Evolutionary conservation across 2,797 vertebrate genomes (phyloP).

Genomic region (Thamnophis elegans): DNA sequence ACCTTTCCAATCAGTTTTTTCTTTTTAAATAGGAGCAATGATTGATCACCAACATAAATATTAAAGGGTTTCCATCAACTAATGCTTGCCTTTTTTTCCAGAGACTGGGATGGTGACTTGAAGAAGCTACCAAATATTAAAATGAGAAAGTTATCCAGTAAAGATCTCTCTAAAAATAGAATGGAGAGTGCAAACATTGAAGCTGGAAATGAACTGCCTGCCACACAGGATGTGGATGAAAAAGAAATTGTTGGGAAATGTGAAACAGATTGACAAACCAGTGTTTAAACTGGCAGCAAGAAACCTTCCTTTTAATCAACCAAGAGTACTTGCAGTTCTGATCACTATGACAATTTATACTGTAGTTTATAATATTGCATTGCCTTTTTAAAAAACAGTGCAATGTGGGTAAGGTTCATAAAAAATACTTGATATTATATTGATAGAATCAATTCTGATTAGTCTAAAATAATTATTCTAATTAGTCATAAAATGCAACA

Average conservation of each 20-base stretch:
- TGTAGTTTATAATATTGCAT: neutral
- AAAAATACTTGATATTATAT: neutral
- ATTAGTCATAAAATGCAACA: neutral
- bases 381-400: neutral
- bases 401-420: neutral
- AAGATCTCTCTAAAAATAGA: constrained; percentile 60
- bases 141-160: constrained; percentile 83
- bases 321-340: constrained; percentile 18
- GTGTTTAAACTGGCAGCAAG: constrained; percentile 42
- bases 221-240: constrained; percentile 47
- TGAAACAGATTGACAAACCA: constrained; percentile 51
- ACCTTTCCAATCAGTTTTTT: neutral
- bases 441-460: neutral
- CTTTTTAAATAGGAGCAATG: neutral
- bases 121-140: constrained; percentile 94
- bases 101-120: constrained; percentile 92
- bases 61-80: neutral
- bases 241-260: constrained; percentile 50
- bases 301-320: constrained; percentile 33
- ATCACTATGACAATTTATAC: neutral
- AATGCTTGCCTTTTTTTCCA: constrained; percentile 49
- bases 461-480: neutral
- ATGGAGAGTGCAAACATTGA: constrained; percentile 45
- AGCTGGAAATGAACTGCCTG: constrained; percentile 47
- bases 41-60: neutral